These are phyloP conservation scores for Morpho achilles DNA, from an alignment of 2,888 invertebrate species.

Conservation along the genomic window DNA sequence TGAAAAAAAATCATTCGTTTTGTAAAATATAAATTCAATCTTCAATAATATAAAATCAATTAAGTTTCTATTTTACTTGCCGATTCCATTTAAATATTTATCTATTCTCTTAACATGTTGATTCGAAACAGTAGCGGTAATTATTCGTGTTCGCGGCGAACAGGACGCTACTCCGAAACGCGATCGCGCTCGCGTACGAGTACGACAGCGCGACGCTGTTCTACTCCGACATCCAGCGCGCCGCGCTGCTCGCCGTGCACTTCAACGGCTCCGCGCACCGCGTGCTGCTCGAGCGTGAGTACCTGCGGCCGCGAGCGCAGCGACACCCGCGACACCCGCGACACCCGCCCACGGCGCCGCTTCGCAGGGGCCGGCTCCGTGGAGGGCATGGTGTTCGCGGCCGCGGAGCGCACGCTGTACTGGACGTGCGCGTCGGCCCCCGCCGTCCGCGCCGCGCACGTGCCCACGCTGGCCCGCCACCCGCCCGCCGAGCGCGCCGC, in stretches of 20 bases:
- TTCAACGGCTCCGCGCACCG: constrained; percentile 89
- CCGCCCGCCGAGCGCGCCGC: constrained; percentile 25
- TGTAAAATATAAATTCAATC: too few species aligned
- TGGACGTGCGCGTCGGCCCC: constrained; percentile 93
- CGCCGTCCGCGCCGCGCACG: constrained; percentile 39
- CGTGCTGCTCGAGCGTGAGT: constrained; percentile 83
- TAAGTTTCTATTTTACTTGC: too few species aligned
- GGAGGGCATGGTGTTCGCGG: constrained; percentile 91
- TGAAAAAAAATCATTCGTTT: too few species aligned
- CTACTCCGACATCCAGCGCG: constrained; percentile 94
- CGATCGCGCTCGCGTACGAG: constrained; percentile 91
- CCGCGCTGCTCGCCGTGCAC: constrained; percentile 88
- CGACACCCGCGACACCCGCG: too few species aligned
- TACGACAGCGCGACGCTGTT: constrained; percentile 84
- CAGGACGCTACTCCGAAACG: constrained; percentile 87
- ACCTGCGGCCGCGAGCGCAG: not conserved
- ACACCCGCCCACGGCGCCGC: not conserved
- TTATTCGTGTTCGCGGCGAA: not conserved
- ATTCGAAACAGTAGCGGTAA: too few species aligned
- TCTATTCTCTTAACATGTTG: too few species aligned
- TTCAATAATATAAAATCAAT: too few species aligned
- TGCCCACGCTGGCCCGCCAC: constrained; percentile 31
- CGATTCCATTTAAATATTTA: too few species aligned
- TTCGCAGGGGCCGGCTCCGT: constrained; percentile 88
- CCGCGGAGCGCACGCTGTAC: constrained; percentile 83